These are phyloP conservation scores for Barnardius zonarius DNA, from an alignment of 2,113 vertebrate species.

Conservation along the genomic window DNA sequence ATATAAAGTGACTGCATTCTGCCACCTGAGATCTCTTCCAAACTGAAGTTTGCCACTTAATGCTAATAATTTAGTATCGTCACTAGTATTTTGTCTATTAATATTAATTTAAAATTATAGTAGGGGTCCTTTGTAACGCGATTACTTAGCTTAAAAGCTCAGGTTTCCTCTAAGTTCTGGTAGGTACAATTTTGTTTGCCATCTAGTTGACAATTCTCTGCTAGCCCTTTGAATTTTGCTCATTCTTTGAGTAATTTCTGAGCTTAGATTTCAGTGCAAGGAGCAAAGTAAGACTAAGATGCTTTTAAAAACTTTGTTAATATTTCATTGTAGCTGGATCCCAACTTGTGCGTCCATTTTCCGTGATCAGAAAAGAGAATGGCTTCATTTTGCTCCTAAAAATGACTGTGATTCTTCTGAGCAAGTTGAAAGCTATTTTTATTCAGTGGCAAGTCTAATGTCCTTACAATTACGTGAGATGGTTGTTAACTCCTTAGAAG, in stretches of 20 bases:
- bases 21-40: background rate
- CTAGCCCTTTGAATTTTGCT: background rate
- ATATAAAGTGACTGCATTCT: background rate
- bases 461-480: slow-evolving; percentile 85
- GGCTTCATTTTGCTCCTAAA: slow-evolving; percentile 78
- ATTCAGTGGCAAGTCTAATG: slow-evolving; percentile 83
- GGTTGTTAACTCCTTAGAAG: slow-evolving; percentile 83
- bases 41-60: background rate
- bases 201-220: background rate
- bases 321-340: slow-evolving; percentile 81
- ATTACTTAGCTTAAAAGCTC: background rate
- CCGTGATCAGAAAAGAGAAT: slow-evolving; percentile 64
- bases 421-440: slow-evolving; percentile 80
- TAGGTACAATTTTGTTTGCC: background rate
- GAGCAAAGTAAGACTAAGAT: background rate
- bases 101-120: background rate
- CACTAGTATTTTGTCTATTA: background rate
- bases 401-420: slow-evolving; percentile 60
- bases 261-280: background rate
- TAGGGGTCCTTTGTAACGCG: background rate
- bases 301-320: background rate
- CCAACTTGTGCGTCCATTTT: slow-evolving; percentile 82
- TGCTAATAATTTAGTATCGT: background rate
- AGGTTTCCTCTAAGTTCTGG: background rate
- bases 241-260: background rate